Conservation (phyloP, 2,797 vertebrate genomes). For the Phrynocephalus forsythii region DNA sequence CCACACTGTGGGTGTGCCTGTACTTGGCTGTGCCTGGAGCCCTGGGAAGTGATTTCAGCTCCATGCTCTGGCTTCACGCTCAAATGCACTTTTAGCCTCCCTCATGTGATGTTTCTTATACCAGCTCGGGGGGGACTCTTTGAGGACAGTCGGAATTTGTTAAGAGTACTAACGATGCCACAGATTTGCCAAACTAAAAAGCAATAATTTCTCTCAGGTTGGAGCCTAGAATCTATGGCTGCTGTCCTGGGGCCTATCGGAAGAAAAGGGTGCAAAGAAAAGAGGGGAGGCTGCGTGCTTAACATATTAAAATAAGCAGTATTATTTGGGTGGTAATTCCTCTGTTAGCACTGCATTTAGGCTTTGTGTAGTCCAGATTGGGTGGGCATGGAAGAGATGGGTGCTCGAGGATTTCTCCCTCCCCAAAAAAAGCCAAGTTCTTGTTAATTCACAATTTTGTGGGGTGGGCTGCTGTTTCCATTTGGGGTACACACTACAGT, state of each 20-base stretch:
- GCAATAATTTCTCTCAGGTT: background rate
- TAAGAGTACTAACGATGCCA: background rate
- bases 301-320: slow-evolving; percentile 65
- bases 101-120: background rate
- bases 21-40: rapidly evolving
- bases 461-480: background rate
- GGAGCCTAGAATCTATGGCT: too few species aligned
- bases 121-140: background rate
- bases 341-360: slow-evolving; percentile 57
- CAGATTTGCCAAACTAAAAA: background rate
- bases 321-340: slow-evolving; percentile 62
- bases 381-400: background rate
- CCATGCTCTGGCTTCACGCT: rapidly evolving
- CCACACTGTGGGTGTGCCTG: background rate
- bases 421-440: too few species aligned
- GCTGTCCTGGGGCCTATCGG: background rate
- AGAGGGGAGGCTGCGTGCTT: slow-evolving; percentile 33
- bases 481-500: background rate
- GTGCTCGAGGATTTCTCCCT: background rate
- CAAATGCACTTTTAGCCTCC: background rate
- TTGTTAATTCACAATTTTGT: background rate
- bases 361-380: slow-evolving; percentile 23
- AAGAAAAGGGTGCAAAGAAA: background rate
- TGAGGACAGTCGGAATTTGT: background rate
- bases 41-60: background rate